A percentile compares a stretch with the other conserved stretches of the same genome.
Evolutionary conservation across 2,113 vertebrate genomes (phyloP).

Genomic region (Peromyscus californicus): DNA sequence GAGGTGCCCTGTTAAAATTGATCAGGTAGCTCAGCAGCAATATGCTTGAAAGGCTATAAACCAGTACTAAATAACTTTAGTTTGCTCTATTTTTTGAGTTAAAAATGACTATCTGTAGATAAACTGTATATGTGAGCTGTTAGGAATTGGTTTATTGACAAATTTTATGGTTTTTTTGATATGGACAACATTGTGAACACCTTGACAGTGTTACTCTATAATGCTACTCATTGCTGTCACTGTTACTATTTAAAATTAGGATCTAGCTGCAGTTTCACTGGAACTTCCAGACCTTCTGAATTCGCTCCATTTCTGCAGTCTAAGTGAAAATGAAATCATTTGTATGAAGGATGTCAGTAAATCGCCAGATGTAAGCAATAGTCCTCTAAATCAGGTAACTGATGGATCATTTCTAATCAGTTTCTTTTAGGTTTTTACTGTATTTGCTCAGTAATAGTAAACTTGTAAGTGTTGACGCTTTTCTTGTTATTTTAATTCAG

Average conservation of each 20-base stretch:
- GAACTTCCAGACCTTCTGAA: conserved; percentile 94
- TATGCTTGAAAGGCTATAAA: not conserved
- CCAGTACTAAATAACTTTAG: conserved; percentile 17
- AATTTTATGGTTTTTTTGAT: not conserved
- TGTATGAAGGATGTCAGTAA: conserved; percentile 93
- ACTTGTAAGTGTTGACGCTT: conserved; percentile 27
- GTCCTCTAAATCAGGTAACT: conserved; percentile 85
- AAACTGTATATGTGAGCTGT: not conserved
- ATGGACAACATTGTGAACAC: not conserved
- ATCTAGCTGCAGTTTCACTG: conserved; percentile 89
- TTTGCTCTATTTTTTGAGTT: conserved; percentile 60
- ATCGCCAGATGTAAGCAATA: conserved; percentile 84
- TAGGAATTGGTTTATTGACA: conserved; percentile 3
- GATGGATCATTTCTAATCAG: conserved; percentile 56
- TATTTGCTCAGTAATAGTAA: conserved; percentile 33
- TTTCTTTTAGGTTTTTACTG: conserved; percentile 57
- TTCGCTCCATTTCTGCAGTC: conserved; percentile 91
- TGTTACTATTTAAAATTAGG: conserved; percentile 84
- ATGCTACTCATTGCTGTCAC: conserved; percentile 16
- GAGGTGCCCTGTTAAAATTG: not conserved
- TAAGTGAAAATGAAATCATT: conserved; percentile 96
- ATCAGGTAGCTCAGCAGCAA: not conserved
- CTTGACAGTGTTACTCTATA: not conserved
- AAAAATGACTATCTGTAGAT: not conserved
- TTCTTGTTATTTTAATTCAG: conserved; percentile 34